These are phyloP conservation scores for Alaudala cheleensis DNA, from an alignment of 2,113 vertebrate genomes.

Conservation along the genomic window DNA sequence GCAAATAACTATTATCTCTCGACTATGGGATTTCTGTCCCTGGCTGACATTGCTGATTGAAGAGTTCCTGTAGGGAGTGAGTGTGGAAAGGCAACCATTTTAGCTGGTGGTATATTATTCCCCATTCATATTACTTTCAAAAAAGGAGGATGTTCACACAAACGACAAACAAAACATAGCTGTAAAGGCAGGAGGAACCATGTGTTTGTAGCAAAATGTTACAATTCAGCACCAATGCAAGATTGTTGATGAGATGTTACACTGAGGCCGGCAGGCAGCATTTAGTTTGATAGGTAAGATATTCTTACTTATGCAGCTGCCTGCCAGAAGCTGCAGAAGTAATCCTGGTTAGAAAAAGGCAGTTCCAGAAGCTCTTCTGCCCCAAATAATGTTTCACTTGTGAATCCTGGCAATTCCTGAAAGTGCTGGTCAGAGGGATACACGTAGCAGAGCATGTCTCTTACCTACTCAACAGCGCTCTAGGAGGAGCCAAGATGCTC, in stretches of 20 bases:
- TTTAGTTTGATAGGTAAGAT: not conserved
- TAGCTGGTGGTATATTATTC: not conserved
- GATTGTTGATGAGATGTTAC: not conserved
- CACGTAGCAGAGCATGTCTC: not conserved
- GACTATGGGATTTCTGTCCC: slow-evolving; percentile 27
- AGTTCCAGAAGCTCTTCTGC: not conserved
- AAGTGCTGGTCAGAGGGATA: not conserved
- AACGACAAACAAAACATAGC: not conserved
- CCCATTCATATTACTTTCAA: not conserved
- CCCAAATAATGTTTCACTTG: not conserved
- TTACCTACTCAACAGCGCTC: not conserved
- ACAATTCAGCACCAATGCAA: not conserved
- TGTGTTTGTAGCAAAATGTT: not conserved
- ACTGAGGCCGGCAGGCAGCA: not conserved
- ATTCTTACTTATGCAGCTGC: not conserved
- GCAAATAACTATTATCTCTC: slow-evolving; percentile 60
- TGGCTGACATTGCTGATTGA: slow-evolving; percentile 52
- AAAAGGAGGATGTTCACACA: not conserved
- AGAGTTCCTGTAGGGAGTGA: not conserved
- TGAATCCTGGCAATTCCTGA: not conserved
- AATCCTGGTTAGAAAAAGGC: not conserved
- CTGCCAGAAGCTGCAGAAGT: slow-evolving; percentile 4
- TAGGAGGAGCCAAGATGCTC: not conserved
- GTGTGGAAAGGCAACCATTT: slow-evolving; percentile 27
- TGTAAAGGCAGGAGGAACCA: slow-evolving; percentile 1